Conservation (phyloP, 92 coral and sea anemone species). For the Porites rus region DNA sequence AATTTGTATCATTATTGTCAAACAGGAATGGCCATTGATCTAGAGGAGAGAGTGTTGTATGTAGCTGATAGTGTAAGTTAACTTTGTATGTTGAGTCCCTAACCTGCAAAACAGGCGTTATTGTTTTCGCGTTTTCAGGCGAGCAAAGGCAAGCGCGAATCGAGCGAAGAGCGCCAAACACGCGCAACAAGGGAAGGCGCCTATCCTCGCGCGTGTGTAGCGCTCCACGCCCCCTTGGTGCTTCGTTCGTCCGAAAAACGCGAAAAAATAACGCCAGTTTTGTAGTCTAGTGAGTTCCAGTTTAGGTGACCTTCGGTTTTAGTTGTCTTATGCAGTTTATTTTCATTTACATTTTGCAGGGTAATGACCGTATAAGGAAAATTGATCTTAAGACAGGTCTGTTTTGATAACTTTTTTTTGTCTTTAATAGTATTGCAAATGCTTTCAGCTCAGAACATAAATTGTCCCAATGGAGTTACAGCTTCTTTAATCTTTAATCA, state of each 20-base stretch:
- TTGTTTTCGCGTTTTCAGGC: no score
- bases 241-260: no score
- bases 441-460: no score
- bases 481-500: background rate
- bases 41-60: slow-evolving; percentile 54
- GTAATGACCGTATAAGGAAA: slow-evolving; percentile 67
- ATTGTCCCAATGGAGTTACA: no score
- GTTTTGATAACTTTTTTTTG: background rate
- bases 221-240: no score
- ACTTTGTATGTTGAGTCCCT: background rate
- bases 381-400: slow-evolving; percentile 67
- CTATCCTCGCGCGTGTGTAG: background rate
- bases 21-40: slow-evolving; percentile 80
- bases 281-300: no score
- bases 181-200: background rate
- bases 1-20: background rate
- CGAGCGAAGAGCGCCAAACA: no score
- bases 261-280: no score
- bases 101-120: background rate
- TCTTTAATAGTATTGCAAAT: background rate
- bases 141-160: no score
- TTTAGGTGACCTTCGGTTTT: background rate
- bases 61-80: slow-evolving; percentile 81
- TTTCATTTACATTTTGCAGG: slow-evolving; percentile 41
- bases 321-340: background rate